These are phyloP conservation scores for Eulemur rufifrons DNA, from an alignment of 2,113 vertebrate genomes.

Conservation along the genomic window DNA sequence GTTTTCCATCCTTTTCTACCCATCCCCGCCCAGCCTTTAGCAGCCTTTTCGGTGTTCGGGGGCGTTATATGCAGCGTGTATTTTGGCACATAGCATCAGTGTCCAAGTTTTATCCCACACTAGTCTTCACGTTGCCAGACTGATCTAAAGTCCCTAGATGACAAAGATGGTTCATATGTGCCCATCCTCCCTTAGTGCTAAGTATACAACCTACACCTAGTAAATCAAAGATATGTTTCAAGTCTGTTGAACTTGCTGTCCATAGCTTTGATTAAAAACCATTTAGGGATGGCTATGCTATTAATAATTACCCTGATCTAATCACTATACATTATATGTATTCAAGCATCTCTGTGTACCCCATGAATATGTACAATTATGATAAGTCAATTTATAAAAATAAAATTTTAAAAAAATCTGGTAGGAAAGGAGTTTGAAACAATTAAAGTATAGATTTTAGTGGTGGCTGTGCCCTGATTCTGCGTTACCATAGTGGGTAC, in stretches of 20 bases:
- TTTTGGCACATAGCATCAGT: neutral
- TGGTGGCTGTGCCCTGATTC: neutral
- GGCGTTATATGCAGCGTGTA: neutral
- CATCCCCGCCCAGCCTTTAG: neutral
- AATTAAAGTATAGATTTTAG: neutral
- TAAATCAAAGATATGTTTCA: neutral
- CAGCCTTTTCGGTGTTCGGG: neutral
- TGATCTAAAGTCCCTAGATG: conserved; percentile 12
- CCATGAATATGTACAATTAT: too few relatives aligned
- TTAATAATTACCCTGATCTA: too few relatives aligned
- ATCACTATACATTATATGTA: too few relatives aligned
- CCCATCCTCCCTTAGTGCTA: neutral
- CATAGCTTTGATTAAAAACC: neutral
- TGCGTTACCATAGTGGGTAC: neutral
- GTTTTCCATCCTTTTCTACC: neutral
- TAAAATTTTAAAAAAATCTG: neutral
- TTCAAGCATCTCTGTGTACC: too few relatives aligned
- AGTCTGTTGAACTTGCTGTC: neutral
- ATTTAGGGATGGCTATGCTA: too few relatives aligned
- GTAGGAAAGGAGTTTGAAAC: conserved; percentile 2
- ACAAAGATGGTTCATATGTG: neutral
- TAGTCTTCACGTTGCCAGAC: neutral
- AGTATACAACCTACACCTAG: neutral
- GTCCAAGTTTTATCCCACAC: neutral
- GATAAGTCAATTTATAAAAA: too few relatives aligned